A percentile compares a stretch with the other conserved stretches of the same genome.
These are phyloP conservation scores for Choloepus didactylus DNA, from an alignment of 2,797 vertebrate species.

Conservation along the genomic window DNA sequence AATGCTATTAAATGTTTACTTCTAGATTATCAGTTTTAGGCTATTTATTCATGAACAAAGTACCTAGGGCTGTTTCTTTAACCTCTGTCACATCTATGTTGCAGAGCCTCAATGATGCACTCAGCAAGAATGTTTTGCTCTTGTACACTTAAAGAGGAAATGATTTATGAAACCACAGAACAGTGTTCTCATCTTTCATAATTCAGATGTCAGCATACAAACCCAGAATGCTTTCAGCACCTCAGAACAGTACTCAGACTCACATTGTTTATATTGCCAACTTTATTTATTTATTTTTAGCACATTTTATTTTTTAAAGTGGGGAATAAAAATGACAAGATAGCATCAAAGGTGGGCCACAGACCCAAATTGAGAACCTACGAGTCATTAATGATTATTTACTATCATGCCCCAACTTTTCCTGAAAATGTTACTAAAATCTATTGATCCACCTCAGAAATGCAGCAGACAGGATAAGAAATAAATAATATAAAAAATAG, in stretches of 20 bases:
- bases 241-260: not conserved
- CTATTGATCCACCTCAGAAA: not conserved
- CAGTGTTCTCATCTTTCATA: not conserved
- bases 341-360: not conserved
- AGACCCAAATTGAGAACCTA: not conserved
- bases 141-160: not conserved
- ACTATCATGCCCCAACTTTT: not conserved
- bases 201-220: not conserved
- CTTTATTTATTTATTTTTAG: not conserved
- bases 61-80: not conserved
- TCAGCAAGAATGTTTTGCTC: not conserved
- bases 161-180: not conserved
- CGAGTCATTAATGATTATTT: not conserved
- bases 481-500: not conserved
- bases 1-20: not conserved
- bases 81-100: not conserved
- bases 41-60: not conserved
- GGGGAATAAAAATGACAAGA: not conserved
- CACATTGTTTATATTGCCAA: not conserved
- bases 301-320: conserved; percentile 42
- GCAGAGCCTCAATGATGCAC: not conserved
- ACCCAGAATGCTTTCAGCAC: not conserved
- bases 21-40: not conserved
- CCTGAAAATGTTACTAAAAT: not conserved
- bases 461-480: not conserved